Percentiles rank a stretch among this genome's conserved stretches.
Conservation (phyloP, 2,797 vertebrate genomes). For the Danionella dracula region DNA sequence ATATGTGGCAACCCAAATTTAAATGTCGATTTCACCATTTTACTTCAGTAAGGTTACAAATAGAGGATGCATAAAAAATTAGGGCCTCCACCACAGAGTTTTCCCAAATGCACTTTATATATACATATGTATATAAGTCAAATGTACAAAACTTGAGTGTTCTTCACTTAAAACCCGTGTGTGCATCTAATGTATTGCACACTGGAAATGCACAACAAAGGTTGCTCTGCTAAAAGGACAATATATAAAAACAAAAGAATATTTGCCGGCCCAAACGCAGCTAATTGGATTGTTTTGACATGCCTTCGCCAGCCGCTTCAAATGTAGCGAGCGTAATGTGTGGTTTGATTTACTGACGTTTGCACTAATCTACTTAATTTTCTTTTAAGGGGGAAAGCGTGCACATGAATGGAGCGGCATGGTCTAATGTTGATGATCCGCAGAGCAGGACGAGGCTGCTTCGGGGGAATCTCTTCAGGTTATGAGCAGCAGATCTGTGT, state of each 20-base stretch:
- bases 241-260: constrained; percentile 43
- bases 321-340: constrained; percentile 59
- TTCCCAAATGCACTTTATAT: too few relatives aligned
- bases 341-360: constrained; percentile 68
- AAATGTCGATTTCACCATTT: too few relatives aligned
- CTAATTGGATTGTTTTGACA: constrained; percentile 56
- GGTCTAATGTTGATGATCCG: constrained; percentile 67
- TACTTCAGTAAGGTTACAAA: too few relatives aligned
- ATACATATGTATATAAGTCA: too few relatives aligned
- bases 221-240: background rate
- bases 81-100: too few relatives aligned
- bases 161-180: too few relatives aligned
- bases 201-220: too few relatives aligned
- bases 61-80: too few relatives aligned
- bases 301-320: constrained; percentile 53
- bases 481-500: constrained; percentile 2
- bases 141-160: too few relatives aligned
- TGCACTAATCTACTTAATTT: constrained; percentile 73
- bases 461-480: constrained; percentile 30
- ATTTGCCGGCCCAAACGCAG: constrained; percentile 41
- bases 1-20: too few relatives aligned
- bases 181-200: too few relatives aligned
- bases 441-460: constrained; percentile 53
- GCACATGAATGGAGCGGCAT: constrained; percentile 61
- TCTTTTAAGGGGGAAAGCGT: constrained; percentile 65